These are phyloP conservation scores for Alectoris magna DNA, from an alignment of 2,797 vertebrate species.

Conservation along the genomic window DNA sequence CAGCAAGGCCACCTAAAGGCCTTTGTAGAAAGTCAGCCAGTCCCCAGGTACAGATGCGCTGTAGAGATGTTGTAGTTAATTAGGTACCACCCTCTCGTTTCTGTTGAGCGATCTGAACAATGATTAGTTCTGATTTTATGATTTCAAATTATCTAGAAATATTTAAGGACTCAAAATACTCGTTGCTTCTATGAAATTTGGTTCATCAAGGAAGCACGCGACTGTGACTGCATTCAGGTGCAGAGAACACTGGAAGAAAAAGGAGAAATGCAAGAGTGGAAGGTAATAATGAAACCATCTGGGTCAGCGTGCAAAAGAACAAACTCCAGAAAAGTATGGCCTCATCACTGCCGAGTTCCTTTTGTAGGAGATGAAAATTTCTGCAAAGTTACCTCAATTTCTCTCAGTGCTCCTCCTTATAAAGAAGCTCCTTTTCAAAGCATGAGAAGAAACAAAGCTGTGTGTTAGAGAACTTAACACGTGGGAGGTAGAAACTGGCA, in stretches of 20 bases:
- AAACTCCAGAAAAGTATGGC: neutral
- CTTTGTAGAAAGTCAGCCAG: neutral
- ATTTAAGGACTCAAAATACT: neutral
- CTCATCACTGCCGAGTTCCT: neutral
- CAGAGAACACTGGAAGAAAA: neutral
- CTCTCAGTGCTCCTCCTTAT: neutral
- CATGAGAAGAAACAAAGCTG: neutral
- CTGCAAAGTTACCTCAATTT: neutral
- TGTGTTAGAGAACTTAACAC: neutral
- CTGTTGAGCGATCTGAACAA: neutral
- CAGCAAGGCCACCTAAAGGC: fast-evolving
- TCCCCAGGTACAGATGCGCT: neutral
- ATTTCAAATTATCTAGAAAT: neutral
- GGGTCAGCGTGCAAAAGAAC: neutral
- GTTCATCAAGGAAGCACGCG: neutral
- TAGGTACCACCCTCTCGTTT: neutral
- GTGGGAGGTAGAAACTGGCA: neutral
- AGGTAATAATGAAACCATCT: neutral
- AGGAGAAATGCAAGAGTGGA: slow-evolving; percentile 2
- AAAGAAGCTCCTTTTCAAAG: neutral
- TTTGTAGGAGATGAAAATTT: neutral
- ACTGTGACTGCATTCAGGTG: neutral
- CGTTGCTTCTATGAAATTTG: neutral
- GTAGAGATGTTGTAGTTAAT: neutral
- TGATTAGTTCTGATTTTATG: neutral